Conservation (phyloP, 2,113 vertebrate species). For the Siphamia tubifer region DNA sequence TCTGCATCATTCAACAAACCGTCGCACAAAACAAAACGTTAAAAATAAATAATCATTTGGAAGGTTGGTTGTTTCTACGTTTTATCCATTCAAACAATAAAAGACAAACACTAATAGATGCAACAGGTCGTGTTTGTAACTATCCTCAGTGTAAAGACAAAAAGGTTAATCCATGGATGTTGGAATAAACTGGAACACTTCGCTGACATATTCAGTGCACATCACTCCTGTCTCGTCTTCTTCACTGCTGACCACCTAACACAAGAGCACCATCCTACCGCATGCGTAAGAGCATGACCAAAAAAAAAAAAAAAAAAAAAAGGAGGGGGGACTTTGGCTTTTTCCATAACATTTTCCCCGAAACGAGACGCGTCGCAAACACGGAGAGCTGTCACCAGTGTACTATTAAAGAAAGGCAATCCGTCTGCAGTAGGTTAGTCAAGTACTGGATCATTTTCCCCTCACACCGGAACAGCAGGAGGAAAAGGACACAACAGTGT, state of each 20-base stretch:
- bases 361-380: conserved; percentile 8
- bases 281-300: conserved; percentile 1
- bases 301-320: neutral
- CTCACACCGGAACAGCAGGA: conserved; percentile 9
- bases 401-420: neutral
- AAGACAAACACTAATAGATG: conserved; percentile 27
- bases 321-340: conserved; percentile 43
- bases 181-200: conserved; percentile 31
- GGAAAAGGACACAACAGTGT: conserved; percentile 18
- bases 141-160: conserved; percentile 40
- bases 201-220: conserved; percentile 50
- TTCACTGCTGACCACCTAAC: conserved; percentile 21
- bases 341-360: conserved; percentile 14
- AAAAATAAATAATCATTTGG: neutral
- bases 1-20: conserved; percentile 12
- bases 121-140: conserved; percentile 70
- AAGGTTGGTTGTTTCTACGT: conserved; percentile 7
- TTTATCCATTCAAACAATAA: conserved; percentile 8
- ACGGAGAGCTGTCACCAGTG: conserved; percentile 13
- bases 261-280: neutral
- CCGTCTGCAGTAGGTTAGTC: conserved; percentile 6
- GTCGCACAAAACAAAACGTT: neutral
- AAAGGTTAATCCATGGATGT: conserved; percentile 30
- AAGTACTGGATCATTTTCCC: neutral
- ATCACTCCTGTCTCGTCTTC: conserved; percentile 33